phyloP scores from a whole-genome alignment of 1,140 invertebrate genomes.

The Brachystomella parvula region DNA sequence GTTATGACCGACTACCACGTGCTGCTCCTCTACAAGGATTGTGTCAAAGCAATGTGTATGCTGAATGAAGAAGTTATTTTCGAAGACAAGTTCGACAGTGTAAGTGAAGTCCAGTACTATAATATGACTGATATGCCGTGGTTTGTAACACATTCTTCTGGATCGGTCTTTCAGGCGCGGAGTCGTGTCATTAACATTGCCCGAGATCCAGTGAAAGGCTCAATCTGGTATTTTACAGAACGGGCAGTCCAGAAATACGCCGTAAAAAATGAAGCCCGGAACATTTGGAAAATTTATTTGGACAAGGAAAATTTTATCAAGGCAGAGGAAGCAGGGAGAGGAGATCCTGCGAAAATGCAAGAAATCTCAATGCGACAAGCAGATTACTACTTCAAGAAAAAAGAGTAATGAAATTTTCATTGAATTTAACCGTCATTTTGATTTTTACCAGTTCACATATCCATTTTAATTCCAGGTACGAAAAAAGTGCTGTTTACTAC shows the following conservation, averaged over 20 bases:
- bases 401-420: slow-evolving; percentile 49
- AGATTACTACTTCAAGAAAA: slow-evolving; percentile 71
- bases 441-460: slow-evolving; percentile 5
- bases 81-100: slow-evolving; percentile 69
- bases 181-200: slow-evolving; percentile 72
- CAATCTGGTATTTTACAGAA: slow-evolving; percentile 79
- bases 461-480: slow-evolving; percentile 49
- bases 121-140: not conserved
- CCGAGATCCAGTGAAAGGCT: slow-evolving; percentile 68
- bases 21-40: slow-evolving; percentile 71
- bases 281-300: slow-evolving; percentile 82
- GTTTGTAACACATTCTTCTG: not conserved
- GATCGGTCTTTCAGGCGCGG: slow-evolving; percentile 54
- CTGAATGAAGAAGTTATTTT: slow-evolving; percentile 80
- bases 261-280: slow-evolving; percentile 73
- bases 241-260: slow-evolving; percentile 77
- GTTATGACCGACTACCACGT: slow-evolving; percentile 86
- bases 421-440: not conserved
- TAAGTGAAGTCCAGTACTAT: slow-evolving; percentile 38
- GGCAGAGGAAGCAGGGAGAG: slow-evolving; percentile 70
- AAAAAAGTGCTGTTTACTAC: slow-evolving; percentile 75
- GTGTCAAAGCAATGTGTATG: slow-evolving; percentile 72
- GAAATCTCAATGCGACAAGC: slow-evolving; percentile 81
- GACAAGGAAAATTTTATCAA: slow-evolving; percentile 78
- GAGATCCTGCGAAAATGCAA: slow-evolving; percentile 70